These are phyloP conservation scores for Poeciliopsis prolifica DNA, from an alignment of 2,113 vertebrate genomes.

Conservation along the genomic window DNA sequence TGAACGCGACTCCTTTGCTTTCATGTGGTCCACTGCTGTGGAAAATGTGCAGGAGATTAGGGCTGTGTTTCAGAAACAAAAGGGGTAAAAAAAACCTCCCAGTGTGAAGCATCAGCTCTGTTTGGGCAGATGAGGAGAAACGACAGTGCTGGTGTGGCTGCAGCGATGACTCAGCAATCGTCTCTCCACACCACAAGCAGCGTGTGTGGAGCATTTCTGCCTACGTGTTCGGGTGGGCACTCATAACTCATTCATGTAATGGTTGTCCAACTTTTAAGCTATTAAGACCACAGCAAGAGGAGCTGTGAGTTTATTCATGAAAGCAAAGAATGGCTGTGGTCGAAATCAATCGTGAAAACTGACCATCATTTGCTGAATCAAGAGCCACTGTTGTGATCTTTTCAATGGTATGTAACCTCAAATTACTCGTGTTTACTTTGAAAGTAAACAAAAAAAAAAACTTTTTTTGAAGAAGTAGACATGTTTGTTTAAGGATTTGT, in stretches of 20 bases:
- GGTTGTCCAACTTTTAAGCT: conserved; percentile 36
- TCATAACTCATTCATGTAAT: conserved; percentile 47
- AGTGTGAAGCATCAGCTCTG: conserved; percentile 57
- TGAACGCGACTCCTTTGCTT: conserved; percentile 41
- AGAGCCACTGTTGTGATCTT: neutral
- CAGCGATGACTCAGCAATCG: conserved; percentile 73
- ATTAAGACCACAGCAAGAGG: neutral
- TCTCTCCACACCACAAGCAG: conserved; percentile 41
- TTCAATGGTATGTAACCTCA: neutral
- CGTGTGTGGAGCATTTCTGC: conserved; percentile 36
- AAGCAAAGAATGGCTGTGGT: neutral
- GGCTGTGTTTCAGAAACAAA: conserved; percentile 40
- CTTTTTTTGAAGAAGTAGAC: neutral
- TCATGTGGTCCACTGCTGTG: conserved; percentile 71
- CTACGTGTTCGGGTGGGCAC: conserved; percentile 44
- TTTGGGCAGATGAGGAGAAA: conserved; percentile 56
- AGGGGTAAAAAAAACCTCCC: conserved; percentile 8
- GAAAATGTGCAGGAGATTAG: conserved; percentile 64
- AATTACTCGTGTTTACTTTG: neutral
- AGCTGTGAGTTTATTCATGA: conserved; percentile 24
- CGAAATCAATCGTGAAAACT: neutral
- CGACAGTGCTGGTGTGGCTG: conserved; percentile 46
- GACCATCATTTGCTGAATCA: neutral
- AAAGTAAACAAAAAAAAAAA: neutral
- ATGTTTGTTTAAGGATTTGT: neutral